phyloP scores from a whole-genome alignment of 2,113 vertebrate species.

The Limanda limanda region DNA sequence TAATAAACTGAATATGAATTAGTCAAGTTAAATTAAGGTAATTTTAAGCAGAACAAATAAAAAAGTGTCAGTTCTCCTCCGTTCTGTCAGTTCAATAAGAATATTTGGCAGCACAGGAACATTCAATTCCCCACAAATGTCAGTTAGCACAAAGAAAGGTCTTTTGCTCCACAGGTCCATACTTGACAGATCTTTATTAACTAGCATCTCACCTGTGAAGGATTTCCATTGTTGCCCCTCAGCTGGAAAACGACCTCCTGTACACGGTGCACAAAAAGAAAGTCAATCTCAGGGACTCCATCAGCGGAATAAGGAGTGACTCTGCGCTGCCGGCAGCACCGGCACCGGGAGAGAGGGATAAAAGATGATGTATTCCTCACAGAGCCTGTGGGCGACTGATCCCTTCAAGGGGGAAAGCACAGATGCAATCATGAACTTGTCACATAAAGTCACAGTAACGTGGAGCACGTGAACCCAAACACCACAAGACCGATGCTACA shows the following conservation, averaged over 20 bases:
- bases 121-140: neutral
- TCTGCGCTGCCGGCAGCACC: too few species aligned
- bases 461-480: slow-evolving; percentile 2
- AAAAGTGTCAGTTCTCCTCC: neutral
- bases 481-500: slow-evolving; percentile 6
- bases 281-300: neutral
- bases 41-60: too few species aligned
- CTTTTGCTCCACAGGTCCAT: slow-evolving; percentile 15
- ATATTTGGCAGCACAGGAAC: slow-evolving; percentile 4
- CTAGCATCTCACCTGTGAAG: neutral
- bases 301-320: slow-evolving; percentile 20
- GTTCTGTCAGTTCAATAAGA: neutral
- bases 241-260: slow-evolving; percentile 19
- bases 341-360: slow-evolving; percentile 15
- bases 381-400: slow-evolving; percentile 26
- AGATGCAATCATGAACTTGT: slow-evolving; percentile 43
- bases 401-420: slow-evolving; percentile 18
- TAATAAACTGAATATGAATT: too few species aligned
- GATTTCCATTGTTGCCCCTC: slow-evolving; percentile 23
- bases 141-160: slow-evolving; percentile 19
- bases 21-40: too few species aligned
- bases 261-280: slow-evolving; percentile 9
- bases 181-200: neutral
- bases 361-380: slow-evolving; percentile 15
- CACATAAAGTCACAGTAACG: slow-evolving; percentile 28